Evolutionary conservation across 1,140 invertebrate species (phyloP).

Genomic region (Periplaneta americana): DNA sequence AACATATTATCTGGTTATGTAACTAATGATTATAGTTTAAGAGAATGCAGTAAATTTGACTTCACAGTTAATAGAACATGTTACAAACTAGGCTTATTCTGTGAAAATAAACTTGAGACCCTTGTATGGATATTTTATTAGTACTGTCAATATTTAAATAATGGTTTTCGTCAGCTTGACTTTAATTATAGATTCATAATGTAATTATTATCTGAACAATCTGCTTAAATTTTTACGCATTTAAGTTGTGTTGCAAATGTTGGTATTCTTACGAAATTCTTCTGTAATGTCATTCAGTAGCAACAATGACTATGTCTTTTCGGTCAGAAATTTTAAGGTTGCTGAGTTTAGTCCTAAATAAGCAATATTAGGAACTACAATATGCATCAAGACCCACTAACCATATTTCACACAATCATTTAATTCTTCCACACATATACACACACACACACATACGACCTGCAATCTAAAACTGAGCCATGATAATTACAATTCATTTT

Average conservation of each 20-base stretch:
- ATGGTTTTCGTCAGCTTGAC: no score
- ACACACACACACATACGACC: background rate
- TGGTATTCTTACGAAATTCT: background rate
- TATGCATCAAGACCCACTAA: background rate
- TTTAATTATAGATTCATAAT: no score
- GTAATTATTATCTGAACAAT: no score
- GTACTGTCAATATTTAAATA: no score
- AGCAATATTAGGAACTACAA: background rate
- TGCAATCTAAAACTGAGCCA: background rate
- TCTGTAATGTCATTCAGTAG: background rate
- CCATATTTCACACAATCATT: background rate
- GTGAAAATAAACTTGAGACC: no score
- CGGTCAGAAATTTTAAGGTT: background rate
- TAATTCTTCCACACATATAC: background rate
- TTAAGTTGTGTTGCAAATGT: background rate
- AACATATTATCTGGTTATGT: no score
- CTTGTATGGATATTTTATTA: no score
- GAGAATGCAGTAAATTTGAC: no score
- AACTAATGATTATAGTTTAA: no score
- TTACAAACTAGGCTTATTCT: no score
- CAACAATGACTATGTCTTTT: background rate
- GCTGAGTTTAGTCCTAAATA: background rate
- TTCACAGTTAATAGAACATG: no score
- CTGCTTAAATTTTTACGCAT: background rate
- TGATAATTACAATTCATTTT: background rate